phyloP scores from a whole-genome alignment of 2,888 invertebrate genomes.

The Xiphydria camelus region DNA sequence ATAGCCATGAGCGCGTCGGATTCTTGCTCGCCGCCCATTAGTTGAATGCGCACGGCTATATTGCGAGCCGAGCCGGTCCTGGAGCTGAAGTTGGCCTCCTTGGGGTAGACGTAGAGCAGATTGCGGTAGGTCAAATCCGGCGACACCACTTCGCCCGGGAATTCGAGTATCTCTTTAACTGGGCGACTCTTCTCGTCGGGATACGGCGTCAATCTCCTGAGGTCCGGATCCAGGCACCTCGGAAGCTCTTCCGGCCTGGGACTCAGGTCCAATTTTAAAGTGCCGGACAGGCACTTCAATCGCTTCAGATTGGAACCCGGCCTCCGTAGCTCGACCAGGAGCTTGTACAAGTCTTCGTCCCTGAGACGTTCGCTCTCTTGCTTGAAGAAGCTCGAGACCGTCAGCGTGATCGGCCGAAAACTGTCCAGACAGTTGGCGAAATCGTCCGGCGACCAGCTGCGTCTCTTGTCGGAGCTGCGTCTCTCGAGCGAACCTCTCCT shows the following conservation, averaged over 20 bases:
- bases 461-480: conserved; percentile 67
- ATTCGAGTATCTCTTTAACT: conserved; percentile 85
- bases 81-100: conserved; percentile 60
- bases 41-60: conserved; percentile 77
- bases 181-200: conserved; percentile 80
- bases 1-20: conserved; percentile 77
- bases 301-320: conserved; percentile 88
- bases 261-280: conserved; percentile 85
- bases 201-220: conserved; percentile 77
- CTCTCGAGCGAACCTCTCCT: conserved; percentile 84
- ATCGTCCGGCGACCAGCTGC: conserved; percentile 74
- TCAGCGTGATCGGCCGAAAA: conserved; percentile 86
- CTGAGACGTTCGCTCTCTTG: conserved; percentile 93
- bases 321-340: conserved; percentile 85
- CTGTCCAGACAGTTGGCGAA: conserved; percentile 75
- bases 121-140: conserved; percentile 90
- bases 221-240: conserved; percentile 85
- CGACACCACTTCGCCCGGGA: conserved; percentile 77
- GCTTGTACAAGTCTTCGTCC: conserved; percentile 95
- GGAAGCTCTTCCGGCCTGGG: conserved; percentile 81
- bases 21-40: conserved; percentile 87
- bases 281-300: conserved; percentile 90
- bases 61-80: conserved; percentile 67
- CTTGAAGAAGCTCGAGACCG: conserved; percentile 91
- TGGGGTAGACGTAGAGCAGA: conserved; percentile 87